Percentiles rank a stretch among this genome's conserved stretches.
phyloP scores from a whole-genome alignment of 2,888 invertebrate genomes.

The Cephus sareptanus region DNA sequence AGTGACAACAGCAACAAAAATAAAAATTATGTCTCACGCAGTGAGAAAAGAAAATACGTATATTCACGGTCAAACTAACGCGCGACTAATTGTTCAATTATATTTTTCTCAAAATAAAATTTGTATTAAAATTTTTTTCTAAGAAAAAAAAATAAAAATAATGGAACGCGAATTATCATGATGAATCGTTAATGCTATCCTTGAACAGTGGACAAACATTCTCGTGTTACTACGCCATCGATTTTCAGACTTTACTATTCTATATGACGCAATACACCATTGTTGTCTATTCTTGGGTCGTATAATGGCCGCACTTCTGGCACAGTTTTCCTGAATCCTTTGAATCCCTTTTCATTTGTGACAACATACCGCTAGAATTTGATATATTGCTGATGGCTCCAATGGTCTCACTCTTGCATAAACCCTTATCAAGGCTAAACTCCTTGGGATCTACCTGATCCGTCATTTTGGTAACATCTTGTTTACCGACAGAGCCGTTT shows the following conservation, averaged over 20 bases:
- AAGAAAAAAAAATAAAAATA: background rate
- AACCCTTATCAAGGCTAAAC: slow-evolving; percentile 13
- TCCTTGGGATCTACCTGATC: background rate
- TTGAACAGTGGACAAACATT: background rate
- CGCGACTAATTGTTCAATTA: background rate
- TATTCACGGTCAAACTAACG: background rate
- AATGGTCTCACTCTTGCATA: slow-evolving; percentile 58
- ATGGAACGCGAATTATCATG: background rate
- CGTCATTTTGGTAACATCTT: background rate
- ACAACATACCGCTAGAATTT: slow-evolving; percentile 25
- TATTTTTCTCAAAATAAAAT: background rate
- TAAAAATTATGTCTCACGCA: background rate
- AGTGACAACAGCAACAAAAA: background rate
- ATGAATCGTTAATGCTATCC: background rate
- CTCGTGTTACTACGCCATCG: background rate
- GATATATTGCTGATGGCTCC: slow-evolving; percentile 53
- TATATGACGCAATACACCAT: background rate
- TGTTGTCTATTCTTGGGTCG: slow-evolving; percentile 28
- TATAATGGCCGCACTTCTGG: slow-evolving; percentile 52
- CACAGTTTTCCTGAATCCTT: slow-evolving; percentile 38
- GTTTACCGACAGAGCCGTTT: background rate
- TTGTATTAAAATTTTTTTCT: background rate
- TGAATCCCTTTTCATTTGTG: slow-evolving; percentile 25
- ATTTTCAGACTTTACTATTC: background rate
- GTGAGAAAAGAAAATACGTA: background rate